phyloP scores from a whole-genome alignment of 2,113 vertebrate species.

The Myrmecophaga tridactyla region DNA sequence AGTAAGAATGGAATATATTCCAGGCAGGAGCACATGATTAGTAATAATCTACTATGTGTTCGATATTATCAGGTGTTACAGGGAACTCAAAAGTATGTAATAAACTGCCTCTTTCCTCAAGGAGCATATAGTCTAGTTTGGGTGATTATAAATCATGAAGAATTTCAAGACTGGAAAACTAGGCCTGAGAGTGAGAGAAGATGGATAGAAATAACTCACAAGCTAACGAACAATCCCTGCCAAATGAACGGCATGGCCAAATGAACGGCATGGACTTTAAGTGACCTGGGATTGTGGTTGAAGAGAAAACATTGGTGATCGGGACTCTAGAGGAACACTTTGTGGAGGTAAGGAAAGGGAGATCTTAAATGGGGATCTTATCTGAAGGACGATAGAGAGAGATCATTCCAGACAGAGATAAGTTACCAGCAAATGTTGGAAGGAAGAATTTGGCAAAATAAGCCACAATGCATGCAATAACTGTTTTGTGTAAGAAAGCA shows the following conservation, averaged over 20 bases:
- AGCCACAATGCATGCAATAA: not conserved
- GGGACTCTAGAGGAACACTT: no score
- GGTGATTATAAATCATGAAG: not conserved
- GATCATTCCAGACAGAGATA: not conserved
- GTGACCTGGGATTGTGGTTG: not conserved
- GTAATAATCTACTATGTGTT: fast-evolving
- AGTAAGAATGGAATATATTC: not conserved
- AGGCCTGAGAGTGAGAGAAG: no score
- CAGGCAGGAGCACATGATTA: not conserved
- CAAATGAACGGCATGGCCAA: no score
- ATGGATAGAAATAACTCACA: not conserved
- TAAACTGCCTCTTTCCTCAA: fast-evolving
- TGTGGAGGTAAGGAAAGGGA: fast-evolving
- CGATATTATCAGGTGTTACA: fast-evolving
- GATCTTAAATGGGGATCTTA: not conserved
- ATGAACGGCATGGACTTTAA: fast-evolving
- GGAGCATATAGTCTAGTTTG: not conserved
- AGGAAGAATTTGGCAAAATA: fast-evolving
- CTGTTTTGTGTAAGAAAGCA: no score
- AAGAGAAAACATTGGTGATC: fast-evolving
- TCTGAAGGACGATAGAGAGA: not conserved
- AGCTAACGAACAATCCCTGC: fast-evolving
- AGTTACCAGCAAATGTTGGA: fast-evolving
- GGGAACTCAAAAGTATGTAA: not conserved
- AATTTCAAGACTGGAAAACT: fast-evolving